Evolutionary conservation across 1,140 invertebrate genomes (phyloP).

Genomic region (Reticulitermes speratus): DNA sequence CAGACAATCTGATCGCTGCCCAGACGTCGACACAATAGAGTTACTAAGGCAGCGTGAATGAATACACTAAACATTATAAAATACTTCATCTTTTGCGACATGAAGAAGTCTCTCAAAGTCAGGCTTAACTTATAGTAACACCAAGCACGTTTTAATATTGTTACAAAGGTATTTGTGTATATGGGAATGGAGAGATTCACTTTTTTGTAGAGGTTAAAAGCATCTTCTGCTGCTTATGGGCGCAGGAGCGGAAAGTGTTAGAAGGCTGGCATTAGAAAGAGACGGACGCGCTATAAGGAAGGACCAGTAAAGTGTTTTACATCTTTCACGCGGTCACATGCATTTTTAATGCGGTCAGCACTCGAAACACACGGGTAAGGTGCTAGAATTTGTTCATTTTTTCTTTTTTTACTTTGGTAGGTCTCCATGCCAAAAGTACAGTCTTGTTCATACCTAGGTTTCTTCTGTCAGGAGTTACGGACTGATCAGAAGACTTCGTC

Average conservation of each 20-base stretch:
- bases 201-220: constrained; percentile 9
- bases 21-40: background rate
- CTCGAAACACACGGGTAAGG: background rate
- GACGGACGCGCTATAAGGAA: background rate
- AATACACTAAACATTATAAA: constrained; percentile 12
- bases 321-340: background rate
- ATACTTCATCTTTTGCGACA: background rate
- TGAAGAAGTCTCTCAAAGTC: background rate
- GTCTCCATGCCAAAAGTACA: background rate
- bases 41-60: constrained; percentile 14
- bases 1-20: background rate
- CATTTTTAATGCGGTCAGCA: constrained; percentile 7
- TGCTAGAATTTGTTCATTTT: background rate
- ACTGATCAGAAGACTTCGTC: too few species aligned
- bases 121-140: background rate
- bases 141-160: constrained; percentile 16
- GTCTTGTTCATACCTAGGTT: too few species aligned
- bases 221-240: background rate
- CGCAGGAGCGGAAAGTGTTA: background rate
- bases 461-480: too few species aligned
- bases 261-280: background rate
- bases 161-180: constrained; percentile 4
- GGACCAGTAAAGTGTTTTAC: constrained; percentile 7
- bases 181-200: constrained; percentile 10
- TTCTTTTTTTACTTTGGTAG: background rate